A percentile compares a stretch with the other conserved stretches of the same genome.
Evolutionary conservation across 1,140 invertebrate species (phyloP).

Genomic region (Ooceraea biroi): DNA sequence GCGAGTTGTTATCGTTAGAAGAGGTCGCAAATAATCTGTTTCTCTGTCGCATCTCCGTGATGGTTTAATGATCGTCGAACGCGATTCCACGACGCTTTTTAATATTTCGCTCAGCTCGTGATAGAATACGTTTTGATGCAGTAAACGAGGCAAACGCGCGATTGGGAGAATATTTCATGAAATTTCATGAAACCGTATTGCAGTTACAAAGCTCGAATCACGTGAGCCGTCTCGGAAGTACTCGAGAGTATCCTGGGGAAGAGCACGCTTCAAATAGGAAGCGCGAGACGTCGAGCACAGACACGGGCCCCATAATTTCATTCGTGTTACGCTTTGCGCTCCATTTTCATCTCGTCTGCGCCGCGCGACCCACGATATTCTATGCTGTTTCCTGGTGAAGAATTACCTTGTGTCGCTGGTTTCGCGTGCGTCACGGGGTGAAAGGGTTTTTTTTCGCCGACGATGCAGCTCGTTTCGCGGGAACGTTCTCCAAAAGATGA

Average conservation of each 20-base stretch:
- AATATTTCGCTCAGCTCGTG: no score
- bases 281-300: not conserved
- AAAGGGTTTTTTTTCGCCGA: constrained; percentile 32
- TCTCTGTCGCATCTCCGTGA: no score
- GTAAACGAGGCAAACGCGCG: no score
- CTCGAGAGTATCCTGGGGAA: not conserved
- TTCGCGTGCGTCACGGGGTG: constrained; percentile 29
- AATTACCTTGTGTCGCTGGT: constrained; percentile 6
- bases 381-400: not conserved
- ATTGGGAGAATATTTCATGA: no score
- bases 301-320: not conserved
- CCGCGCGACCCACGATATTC: not conserved
- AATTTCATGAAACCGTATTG: no score
- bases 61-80: no score
- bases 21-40: not conserved
- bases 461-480: constrained; percentile 20
- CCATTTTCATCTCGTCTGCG: constrained; percentile 3
- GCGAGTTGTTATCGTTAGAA: not conserved
- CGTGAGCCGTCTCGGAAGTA: no score
- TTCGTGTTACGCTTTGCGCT: not conserved
- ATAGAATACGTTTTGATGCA: no score
- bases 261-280: not conserved
- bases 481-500: constrained; percentile 21
- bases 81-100: no score
- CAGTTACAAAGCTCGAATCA: no score